Percentiles rank a stretch among this genome's conserved stretches.
These are phyloP conservation scores for Synanceia verrucosa DNA, from an alignment of 2,797 vertebrate species.

Conservation along the genomic window DNA sequence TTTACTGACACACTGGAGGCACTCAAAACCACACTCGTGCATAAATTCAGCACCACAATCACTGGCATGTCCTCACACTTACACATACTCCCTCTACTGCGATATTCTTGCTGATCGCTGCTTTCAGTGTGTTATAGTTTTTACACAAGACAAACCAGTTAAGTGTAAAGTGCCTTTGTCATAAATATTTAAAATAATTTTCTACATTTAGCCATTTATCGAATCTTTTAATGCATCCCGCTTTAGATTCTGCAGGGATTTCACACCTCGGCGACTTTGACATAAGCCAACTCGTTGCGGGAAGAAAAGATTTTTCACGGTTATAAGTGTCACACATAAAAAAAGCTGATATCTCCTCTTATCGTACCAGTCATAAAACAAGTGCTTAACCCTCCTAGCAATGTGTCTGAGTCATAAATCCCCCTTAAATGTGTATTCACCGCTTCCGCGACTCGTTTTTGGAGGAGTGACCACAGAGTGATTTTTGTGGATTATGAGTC, in stretches of 20 bases:
- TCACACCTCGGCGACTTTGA: constrained; percentile 56
- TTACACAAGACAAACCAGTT: constrained; percentile 46
- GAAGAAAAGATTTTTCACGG: constrained; percentile 66
- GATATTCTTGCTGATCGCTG: constrained; percentile 53
- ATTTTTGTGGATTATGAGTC: constrained; percentile 67
- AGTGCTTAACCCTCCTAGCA: constrained; percentile 67
- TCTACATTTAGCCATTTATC: constrained; percentile 40
- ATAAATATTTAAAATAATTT: constrained; percentile 70
- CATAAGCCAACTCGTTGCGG: constrained; percentile 47
- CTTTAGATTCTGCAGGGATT: constrained; percentile 65
- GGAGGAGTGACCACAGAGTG: constrained; percentile 70
- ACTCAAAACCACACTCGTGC: constrained; percentile 60
- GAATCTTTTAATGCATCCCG: constrained; percentile 42
- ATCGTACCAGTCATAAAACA: constrained; percentile 75
- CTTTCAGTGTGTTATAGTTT: constrained; percentile 30
- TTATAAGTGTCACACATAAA: constrained; percentile 73
- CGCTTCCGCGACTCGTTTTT: constrained; percentile 47
- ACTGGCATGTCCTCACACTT: constrained; percentile 41
- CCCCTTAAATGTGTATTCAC: constrained; percentile 71
- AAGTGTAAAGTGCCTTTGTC: constrained; percentile 46
- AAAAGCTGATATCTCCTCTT: constrained; percentile 72
- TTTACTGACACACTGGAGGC: constrained; percentile 72
- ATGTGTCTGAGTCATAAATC: constrained; percentile 70
- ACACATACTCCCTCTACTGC: constrained; percentile 18
- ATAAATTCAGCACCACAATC: constrained; percentile 68